A percentile compares a stretch with the other conserved stretches of the same genome.
These are phyloP conservation scores for Hydrozoanthus tunicans DNA, from an alignment of 64 coral and sea anemone genomes.

Conservation along the genomic window DNA sequence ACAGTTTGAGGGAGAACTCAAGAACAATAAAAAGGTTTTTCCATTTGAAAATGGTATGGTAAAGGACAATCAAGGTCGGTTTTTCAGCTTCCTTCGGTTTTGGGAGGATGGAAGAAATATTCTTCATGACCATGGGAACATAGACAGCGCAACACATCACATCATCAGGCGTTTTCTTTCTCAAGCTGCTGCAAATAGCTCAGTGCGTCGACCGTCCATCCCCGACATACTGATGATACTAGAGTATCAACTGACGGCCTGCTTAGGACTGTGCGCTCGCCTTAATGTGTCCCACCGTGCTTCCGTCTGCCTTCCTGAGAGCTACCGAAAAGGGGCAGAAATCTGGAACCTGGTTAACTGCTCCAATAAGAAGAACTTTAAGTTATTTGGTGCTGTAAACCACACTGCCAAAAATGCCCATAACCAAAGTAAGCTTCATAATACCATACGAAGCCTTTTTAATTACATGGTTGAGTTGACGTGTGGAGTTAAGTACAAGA, in stretches of 20 bases:
- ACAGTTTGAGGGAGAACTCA: constrained; percentile 51
- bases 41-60: constrained; percentile 28
- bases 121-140: constrained; percentile 67
- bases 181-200: constrained; percentile 37
- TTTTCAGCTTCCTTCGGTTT: constrained; percentile 65
- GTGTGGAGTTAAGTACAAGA: constrained; percentile 38
- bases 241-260: constrained; percentile 81
- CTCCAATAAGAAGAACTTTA: constrained; percentile 30
- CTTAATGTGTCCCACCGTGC: background rate
- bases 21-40: background rate
- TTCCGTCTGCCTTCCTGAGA: constrained; percentile 80
- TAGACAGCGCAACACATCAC: constrained; percentile 42
- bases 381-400: constrained; percentile 59
- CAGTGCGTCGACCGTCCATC: constrained; percentile 72
- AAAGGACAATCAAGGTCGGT: constrained; percentile 10
- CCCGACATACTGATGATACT: constrained; percentile 86
- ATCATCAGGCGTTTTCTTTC: constrained; percentile 70
- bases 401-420: constrained; percentile 19
- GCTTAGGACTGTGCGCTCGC: constrained; percentile 68
- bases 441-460: constrained; percentile 47
- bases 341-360: constrained; percentile 77
- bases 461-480: constrained; percentile 70
- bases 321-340: constrained; percentile 68
- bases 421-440: background rate
- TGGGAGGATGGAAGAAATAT: constrained; percentile 66